Conservation (phyloP, 2,888 invertebrate species). For the Electrophaes corylata region DNA sequence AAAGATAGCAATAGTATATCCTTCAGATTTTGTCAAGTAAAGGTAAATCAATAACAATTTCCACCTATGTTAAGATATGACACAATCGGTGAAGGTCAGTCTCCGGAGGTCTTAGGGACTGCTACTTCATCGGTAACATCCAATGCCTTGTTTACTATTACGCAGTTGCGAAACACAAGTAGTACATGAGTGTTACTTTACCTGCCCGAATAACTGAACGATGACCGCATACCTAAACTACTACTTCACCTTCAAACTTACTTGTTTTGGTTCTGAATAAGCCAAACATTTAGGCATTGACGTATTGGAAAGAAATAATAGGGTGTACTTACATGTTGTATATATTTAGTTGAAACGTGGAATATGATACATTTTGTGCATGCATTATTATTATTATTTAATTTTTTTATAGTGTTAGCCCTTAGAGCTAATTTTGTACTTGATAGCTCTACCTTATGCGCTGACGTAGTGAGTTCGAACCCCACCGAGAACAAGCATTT, state of each 20-base stretch:
- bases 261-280: conserved; percentile 45
- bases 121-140: conserved; percentile 27
- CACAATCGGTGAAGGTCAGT: conserved; percentile 36
- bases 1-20: too few species aligned
- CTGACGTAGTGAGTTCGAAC: too few species aligned
- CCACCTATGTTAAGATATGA: conserved; percentile 34
- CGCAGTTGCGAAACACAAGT: conserved; percentile 56
- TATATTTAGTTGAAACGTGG: conserved; percentile 26
- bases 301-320: conserved; percentile 34
- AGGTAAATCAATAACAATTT: not conserved
- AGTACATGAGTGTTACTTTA: conserved; percentile 44
- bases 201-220: conserved; percentile 63
- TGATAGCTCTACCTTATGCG: too few species aligned
- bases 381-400: too few species aligned
- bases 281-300: conserved; percentile 34
- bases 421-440: too few species aligned
- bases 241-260: conserved; percentile 65
- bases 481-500: too few species aligned
- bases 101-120: conserved; percentile 29
- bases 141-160: conserved; percentile 40
- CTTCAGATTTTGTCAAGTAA: not conserved
- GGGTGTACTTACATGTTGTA: too few species aligned
- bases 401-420: too few species aligned
- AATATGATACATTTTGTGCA: conserved; percentile 43
- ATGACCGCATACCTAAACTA: conserved; percentile 71